Conservation (phyloP, 1,140 invertebrate genomes). For the Oncopodura yosiiana region DNA sequence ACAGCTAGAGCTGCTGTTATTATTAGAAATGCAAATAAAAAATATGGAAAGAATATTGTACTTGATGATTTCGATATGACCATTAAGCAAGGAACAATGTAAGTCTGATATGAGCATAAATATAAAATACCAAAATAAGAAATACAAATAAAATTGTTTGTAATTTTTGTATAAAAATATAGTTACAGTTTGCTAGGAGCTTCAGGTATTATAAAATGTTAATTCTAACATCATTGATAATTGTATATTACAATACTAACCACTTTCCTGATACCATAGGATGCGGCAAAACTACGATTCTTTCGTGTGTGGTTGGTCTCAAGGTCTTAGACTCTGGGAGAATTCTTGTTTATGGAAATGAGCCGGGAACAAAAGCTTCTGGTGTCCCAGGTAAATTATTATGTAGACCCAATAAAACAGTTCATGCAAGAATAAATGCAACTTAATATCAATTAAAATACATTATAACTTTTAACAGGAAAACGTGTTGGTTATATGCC, state of each 20-base stretch:
- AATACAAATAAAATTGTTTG: neutral
- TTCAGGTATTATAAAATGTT: neutral
- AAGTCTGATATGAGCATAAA: neutral
- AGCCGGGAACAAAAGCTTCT: neutral
- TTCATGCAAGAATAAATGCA: no score
- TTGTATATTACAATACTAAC: no score
- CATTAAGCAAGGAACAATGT: neutral
- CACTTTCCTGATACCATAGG: no score
- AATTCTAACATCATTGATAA: neutral
- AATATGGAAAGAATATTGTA: neutral
- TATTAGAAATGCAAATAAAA: slow-evolving; percentile 8
- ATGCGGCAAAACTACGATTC: neutral
- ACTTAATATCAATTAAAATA: no score
- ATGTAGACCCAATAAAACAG: no score
- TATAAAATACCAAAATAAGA: neutral
- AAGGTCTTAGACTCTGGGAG: slow-evolving; percentile 5
- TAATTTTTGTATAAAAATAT: neutral
- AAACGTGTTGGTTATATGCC: slow-evolving; percentile 31
- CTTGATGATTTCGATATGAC: neutral
- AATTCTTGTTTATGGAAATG: neutral
- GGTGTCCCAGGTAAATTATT: slow-evolving; percentile 6
- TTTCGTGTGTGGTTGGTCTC: slow-evolving; percentile 1
- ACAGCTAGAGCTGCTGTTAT: slow-evolving; percentile 1
- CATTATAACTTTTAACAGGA: no score
- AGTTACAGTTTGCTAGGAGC: slow-evolving; percentile 73